phyloP scores from a whole-genome alignment of 2,797 vertebrate genomes.

The Harpagifer antarcticus region DNA sequence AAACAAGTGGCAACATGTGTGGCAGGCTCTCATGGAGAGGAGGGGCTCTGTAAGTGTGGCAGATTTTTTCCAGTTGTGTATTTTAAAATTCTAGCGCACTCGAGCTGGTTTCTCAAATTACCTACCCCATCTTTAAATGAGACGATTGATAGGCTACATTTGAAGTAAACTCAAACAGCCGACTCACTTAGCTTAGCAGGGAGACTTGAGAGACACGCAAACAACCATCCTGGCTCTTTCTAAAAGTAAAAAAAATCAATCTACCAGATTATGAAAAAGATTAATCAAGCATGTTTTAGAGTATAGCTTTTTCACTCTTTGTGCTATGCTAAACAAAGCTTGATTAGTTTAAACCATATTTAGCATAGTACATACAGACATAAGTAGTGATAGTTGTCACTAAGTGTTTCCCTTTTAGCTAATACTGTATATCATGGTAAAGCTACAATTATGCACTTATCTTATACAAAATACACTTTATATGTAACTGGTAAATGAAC shows the following conservation, averaged over 20 bases:
- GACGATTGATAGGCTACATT: background rate
- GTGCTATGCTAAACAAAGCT: too few species aligned
- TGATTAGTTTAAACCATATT: too few species aligned
- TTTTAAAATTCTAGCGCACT: too few species aligned
- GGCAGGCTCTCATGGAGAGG: too few species aligned
- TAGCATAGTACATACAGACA: too few species aligned
- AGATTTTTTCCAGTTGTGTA: too few species aligned
- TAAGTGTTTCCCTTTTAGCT: background rate
- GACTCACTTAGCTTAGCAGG: background rate
- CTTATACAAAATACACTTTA: background rate
- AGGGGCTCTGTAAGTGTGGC: too few species aligned
- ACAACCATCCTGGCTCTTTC: background rate
- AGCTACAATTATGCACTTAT: background rate
- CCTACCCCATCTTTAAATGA: background rate
- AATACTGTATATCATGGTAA: slow-evolving; percentile 1
- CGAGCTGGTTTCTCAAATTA: too few species aligned
- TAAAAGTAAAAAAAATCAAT: background rate
- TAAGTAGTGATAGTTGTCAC: background rate
- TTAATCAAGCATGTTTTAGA: background rate
- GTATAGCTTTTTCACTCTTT: background rate
- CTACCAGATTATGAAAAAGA: background rate
- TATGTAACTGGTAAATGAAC: slow-evolving; percentile 6
- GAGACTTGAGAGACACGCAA: background rate
- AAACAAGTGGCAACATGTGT: too few species aligned
- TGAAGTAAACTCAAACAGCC: background rate